A percentile compares a stretch with the other conserved stretches of the same genome.
Evolutionary conservation across 2,113 vertebrate genomes (phyloP).

Genomic region (Microcebus lehilahytsara): DNA sequence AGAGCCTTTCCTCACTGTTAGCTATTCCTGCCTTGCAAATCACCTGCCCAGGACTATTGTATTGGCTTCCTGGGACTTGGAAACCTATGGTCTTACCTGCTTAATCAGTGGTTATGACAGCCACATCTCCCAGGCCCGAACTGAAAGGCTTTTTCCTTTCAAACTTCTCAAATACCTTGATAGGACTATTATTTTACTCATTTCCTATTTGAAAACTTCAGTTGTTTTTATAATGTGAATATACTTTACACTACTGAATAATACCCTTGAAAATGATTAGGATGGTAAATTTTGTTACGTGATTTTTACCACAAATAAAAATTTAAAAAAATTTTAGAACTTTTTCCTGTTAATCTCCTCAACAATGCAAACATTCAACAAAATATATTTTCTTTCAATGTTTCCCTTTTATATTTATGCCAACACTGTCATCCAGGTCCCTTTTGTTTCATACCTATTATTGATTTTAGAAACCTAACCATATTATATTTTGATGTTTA

Average conservation of each 20-base stretch:
- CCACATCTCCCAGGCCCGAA: not conserved
- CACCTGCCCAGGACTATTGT: not conserved
- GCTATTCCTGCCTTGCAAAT: not conserved
- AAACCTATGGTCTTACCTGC: not conserved
- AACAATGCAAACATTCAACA: conserved; percentile 25
- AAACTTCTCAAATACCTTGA: not conserved
- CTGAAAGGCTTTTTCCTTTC: not conserved
- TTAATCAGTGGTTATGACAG: not conserved
- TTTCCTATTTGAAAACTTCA: not conserved
- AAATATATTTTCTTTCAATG: not conserved
- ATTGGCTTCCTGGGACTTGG: not conserved
- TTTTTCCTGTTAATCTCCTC: not conserved
- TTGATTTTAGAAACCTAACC: not conserved
- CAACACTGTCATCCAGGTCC: not conserved
- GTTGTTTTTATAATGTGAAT: not conserved
- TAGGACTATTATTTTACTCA: not conserved
- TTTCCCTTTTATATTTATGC: not conserved
- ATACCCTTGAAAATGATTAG: not conserved
- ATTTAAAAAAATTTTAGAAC: not conserved
- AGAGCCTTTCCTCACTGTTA: not conserved
- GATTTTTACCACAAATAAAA: not conserved
- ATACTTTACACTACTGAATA: not conserved
- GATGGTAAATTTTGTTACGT: not conserved
- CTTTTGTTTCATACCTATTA: not conserved
- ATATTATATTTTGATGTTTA: not conserved